These are phyloP conservation scores for Phenganax stokvisi DNA, from an alignment of 92 coral and sea anemone species.

Conservation along the genomic window DNA sequence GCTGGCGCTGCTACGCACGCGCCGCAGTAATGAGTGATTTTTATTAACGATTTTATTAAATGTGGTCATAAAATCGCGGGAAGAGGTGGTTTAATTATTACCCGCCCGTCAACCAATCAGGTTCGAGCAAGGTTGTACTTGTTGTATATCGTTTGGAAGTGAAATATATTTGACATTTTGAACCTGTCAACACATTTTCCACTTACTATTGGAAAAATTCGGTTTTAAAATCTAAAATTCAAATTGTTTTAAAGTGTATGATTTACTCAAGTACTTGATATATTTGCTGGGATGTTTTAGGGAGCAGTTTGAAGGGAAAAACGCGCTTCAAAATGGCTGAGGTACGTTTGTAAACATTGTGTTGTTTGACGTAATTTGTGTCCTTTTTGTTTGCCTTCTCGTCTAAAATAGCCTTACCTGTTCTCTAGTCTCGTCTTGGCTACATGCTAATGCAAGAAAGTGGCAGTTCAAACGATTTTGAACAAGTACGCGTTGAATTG, in stretches of 20 bases:
- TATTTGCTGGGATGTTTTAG: neutral
- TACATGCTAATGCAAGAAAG: constrained; percentile 33
- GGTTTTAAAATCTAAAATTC: neutral
- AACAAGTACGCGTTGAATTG: constrained; percentile 38
- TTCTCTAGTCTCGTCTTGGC: constrained; percentile 31
- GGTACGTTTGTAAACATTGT: neutral
- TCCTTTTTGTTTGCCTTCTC: neutral
- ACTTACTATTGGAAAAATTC: neutral
- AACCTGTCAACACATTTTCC: neutral
- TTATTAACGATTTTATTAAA: neutral
- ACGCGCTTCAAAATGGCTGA: neutral
- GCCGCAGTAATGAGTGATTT: too few relatives aligned
- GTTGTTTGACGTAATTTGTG: constrained; percentile 1
- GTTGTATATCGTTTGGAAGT: neutral
- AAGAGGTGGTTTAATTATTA: neutral
- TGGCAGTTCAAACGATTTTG: constrained; percentile 29
- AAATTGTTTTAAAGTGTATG: neutral
- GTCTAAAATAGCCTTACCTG: neutral
- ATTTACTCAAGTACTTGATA: neutral
- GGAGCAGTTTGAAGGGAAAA: neutral
- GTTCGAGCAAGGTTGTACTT: neutral
- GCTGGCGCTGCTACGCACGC: too few relatives aligned
- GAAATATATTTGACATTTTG: neutral
- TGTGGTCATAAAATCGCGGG: neutral
- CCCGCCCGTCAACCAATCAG: constrained; percentile 14